Evolutionary conservation across 1,140 invertebrate genomes (phyloP).

Genomic region (Homalodisca vitripennis): DNA sequence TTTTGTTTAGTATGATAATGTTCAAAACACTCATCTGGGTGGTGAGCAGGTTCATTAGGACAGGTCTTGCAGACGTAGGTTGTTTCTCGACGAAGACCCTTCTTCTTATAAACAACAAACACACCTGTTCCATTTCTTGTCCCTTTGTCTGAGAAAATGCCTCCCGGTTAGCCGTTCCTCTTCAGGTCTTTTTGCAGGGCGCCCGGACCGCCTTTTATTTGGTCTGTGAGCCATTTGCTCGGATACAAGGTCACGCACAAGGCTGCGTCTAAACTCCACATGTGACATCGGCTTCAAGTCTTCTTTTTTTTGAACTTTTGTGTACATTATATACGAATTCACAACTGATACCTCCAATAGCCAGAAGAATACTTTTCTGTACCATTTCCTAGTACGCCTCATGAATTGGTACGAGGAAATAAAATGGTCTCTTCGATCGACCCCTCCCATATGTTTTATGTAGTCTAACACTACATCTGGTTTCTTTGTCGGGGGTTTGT

Average conservation of each 20-base stretch:
- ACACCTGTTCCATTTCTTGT: background rate
- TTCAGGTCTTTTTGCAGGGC: background rate
- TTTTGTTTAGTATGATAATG: slow-evolving; percentile 3
- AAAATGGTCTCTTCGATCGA: slow-evolving; percentile 43
- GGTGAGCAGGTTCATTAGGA: background rate
- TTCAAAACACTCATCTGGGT: slow-evolving; percentile 24
- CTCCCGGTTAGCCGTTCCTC: background rate
- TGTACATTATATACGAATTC: background rate
- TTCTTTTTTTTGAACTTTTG: background rate
- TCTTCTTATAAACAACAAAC: background rate
- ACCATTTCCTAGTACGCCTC: slow-evolving; percentile 43
- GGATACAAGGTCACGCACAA: slow-evolving; percentile 1
- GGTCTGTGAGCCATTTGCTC: background rate
- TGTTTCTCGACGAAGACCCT: background rate
- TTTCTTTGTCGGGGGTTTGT: background rate
- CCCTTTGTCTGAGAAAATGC: background rate
- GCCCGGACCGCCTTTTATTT: background rate
- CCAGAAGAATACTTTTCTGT: slow-evolving; percentile 38
- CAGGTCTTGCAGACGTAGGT: slow-evolving; percentile 22
- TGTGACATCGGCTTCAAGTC: background rate
- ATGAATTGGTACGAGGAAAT: slow-evolving; percentile 43
- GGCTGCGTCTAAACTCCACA: background rate
- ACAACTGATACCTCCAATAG: slow-evolving; percentile 30
- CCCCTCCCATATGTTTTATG: slow-evolving; percentile 41
- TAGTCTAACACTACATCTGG: background rate